Percentiles rank a stretch among this genome's conserved stretches.
Evolutionary conservation across 2,797 vertebrate genomes (phyloP).

Genomic region (Takifugu rubripes): DNA sequence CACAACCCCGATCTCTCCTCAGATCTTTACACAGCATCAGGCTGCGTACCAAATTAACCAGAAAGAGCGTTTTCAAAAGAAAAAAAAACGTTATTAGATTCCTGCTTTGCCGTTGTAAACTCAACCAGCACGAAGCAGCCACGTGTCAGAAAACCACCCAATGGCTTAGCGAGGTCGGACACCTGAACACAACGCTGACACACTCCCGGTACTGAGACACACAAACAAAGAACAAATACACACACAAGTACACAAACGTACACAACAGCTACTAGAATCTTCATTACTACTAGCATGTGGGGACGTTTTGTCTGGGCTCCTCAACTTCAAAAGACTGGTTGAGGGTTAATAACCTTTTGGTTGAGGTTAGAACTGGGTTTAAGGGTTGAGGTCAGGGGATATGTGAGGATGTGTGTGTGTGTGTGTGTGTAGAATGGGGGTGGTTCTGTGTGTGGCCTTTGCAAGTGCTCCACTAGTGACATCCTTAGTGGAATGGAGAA

Average conservation of each 20-base stretch:
- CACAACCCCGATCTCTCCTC: not conserved
- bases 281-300: too few species aligned
- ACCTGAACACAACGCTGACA: not conserved
- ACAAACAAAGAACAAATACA: not conserved
- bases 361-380: too few species aligned
- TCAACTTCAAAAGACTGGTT: too few species aligned
- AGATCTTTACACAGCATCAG: not conserved
- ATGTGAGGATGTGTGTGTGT: conserved; percentile 29
- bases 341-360: too few species aligned
- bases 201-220: not conserved
- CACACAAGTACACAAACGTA: not conserved
- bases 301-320: too few species aligned
- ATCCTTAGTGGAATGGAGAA: conserved; percentile 59
- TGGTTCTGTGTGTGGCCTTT: conserved; percentile 6
- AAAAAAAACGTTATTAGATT: not conserved
- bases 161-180: not conserved
- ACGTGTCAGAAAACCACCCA: not conserved
- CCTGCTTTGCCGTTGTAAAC: not conserved
- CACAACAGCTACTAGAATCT: not conserved
- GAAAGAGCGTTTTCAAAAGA: not conserved
- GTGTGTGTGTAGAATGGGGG: conserved; percentile 12
- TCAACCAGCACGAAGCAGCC: not conserved
- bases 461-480: conserved; percentile 39
- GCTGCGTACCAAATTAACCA: conserved; percentile 7
- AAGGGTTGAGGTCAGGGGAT: too few species aligned